These are phyloP conservation scores for Dunckerocampus dactyliophorus DNA, from an alignment of 2,113 vertebrate genomes.

Conservation along the genomic window DNA sequence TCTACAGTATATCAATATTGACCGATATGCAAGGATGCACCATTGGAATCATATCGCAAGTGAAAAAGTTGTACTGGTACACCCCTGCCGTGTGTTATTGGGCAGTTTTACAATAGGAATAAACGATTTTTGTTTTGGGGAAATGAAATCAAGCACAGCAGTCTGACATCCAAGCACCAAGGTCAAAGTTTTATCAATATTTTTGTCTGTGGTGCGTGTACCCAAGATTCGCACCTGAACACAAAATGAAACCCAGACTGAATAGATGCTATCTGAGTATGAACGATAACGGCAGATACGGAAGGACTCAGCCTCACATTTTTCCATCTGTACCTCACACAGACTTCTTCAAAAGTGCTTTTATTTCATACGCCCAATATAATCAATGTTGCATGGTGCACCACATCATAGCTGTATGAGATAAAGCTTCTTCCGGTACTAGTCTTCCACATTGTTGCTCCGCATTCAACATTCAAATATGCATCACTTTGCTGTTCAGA, in stretches of 20 bases:
- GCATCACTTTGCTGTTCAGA: conserved; percentile 31
- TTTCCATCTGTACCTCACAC: conserved; percentile 40
- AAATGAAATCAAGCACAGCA: not conserved
- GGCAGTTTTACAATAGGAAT: no score
- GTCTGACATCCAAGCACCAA: not conserved
- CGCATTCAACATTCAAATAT: conserved; percentile 25
- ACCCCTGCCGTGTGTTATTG: no score
- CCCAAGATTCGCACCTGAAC: conserved; percentile 23
- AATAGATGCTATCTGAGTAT: conserved; percentile 34
- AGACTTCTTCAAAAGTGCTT: conserved; percentile 34
- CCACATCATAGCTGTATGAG: conserved; percentile 26
- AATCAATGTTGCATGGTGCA: conserved; percentile 47
- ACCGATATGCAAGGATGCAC: no score
- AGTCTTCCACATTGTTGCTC: conserved; percentile 1
- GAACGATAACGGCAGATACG: conserved; percentile 29
- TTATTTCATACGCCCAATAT: conserved; percentile 33
- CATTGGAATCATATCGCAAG: no score
- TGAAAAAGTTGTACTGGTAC: no score
- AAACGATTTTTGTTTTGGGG: no score
- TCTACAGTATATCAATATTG: no score
- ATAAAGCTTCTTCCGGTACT: conserved; percentile 39
- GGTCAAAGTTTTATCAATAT: conserved; percentile 14
- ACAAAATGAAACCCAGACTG: conserved; percentile 32
- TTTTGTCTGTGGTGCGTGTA: conserved; percentile 19
- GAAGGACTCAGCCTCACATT: conserved; percentile 15